Conservation (phyloP, 53 echinoderm and acorn worm genomes). For the Pentamera pediparva region DNA sequence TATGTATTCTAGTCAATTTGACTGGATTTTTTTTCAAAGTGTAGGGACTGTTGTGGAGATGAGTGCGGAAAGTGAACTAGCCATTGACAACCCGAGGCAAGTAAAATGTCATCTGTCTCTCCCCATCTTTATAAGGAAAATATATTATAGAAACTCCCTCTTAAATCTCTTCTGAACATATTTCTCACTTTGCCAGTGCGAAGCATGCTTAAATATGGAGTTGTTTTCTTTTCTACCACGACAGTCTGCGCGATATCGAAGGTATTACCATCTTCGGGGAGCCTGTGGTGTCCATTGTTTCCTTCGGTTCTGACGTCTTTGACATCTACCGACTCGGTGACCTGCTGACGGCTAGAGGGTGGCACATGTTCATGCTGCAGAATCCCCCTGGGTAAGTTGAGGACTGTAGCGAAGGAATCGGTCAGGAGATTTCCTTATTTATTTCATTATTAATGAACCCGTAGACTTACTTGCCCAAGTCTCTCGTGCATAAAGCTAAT, state of each 20-base stretch:
- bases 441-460: too few species aligned
- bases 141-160: not conserved
- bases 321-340: conserved; percentile 26
- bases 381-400: conserved; percentile 17
- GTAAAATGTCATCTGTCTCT: too few species aligned
- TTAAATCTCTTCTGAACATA: not conserved
- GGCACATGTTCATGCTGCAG: conserved; percentile 25
- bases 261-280: conserved; percentile 14
- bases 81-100: too few species aligned
- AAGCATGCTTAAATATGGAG: not conserved
- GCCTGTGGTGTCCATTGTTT: conserved; percentile 8
- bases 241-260: conserved; percentile 4
- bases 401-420: too few species aligned
- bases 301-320: conserved; percentile 18
- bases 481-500: too few species aligned
- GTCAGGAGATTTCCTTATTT: too few species aligned
- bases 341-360: conserved; percentile 6
- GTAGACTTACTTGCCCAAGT: too few species aligned
- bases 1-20: too few species aligned
- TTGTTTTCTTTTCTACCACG: not conserved
- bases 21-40: not conserved
- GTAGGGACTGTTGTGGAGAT: not conserved
- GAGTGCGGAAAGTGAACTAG: not conserved
- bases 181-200: not conserved
- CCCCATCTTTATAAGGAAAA: not conserved